phyloP scores from a whole-genome alignment of 2,113 vertebrate genomes.

The Salminus brasiliensis region DNA sequence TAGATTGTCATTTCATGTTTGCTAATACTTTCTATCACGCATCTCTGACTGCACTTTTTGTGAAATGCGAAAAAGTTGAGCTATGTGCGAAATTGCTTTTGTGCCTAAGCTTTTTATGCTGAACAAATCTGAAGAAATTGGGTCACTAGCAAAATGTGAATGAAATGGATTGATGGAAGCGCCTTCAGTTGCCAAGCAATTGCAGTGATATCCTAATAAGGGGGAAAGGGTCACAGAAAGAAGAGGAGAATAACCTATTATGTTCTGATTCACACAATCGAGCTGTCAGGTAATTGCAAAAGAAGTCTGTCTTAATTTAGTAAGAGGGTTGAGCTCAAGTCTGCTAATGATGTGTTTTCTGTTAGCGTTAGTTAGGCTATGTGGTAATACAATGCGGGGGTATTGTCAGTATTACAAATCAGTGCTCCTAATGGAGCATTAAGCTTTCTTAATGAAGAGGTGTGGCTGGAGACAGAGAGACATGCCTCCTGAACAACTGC shows the following conservation, averaged over 20 bases:
- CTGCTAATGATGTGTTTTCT: slow-evolving; percentile 23
- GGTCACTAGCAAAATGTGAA: slow-evolving; percentile 69
- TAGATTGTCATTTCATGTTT: neutral
- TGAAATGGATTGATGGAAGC: slow-evolving; percentile 57
- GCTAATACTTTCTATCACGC: slow-evolving; percentile 43
- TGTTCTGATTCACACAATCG: slow-evolving; percentile 10
- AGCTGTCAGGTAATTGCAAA: slow-evolving; percentile 9
- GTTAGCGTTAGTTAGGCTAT: neutral
- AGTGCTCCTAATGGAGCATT: neutral
- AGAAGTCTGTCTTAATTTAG: slow-evolving; percentile 25
- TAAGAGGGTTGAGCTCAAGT: slow-evolving; percentile 6
- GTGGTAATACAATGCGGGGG: neutral
- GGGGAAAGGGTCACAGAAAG: slow-evolving; percentile 41
- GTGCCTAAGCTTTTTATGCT: slow-evolving; percentile 61
- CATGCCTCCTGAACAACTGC: neutral
- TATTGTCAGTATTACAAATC: neutral
- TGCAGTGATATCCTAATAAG: slow-evolving; percentile 47
- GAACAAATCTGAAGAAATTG: slow-evolving; percentile 66
- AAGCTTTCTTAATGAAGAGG: neutral
- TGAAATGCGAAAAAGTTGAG: slow-evolving; percentile 59
- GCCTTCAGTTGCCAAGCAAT: slow-evolving; percentile 64
- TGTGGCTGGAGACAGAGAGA: neutral
- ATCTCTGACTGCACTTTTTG: slow-evolving; percentile 58
- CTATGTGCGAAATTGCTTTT: slow-evolving; percentile 67
- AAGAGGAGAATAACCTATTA: slow-evolving; percentile 41